Evolutionary conservation across 2,113 vertebrate species (phyloP).

Genomic region (Thymallus thymallus): DNA sequence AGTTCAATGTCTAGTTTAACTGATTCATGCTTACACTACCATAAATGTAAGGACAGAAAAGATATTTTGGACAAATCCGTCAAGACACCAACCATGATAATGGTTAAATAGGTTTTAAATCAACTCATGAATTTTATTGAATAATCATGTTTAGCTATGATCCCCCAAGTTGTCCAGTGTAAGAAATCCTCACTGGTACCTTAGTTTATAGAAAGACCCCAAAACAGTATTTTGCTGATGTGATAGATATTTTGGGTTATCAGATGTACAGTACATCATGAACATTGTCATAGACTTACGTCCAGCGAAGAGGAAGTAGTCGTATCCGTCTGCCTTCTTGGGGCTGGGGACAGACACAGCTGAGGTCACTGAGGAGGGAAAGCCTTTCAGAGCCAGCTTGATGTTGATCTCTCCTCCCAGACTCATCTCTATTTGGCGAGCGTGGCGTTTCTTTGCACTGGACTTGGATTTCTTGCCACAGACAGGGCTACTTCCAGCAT

Average conservation of each 20-base stretch:
- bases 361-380: constrained; percentile 67
- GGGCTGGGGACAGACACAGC: constrained; percentile 65
- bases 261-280: background rate
- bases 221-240: no score
- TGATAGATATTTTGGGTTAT: background rate
- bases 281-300: constrained; percentile 62
- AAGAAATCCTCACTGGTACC: no score
- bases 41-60: no score
- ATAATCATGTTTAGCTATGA: no score
- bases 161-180: no score
- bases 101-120: no score
- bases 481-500: constrained; percentile 65
- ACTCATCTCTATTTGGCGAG: constrained; percentile 53
- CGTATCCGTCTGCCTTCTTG: constrained; percentile 75
- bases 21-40: no score
- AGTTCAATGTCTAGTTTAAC: no score
- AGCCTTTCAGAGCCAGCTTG: constrained; percentile 73
- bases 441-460: background rate
- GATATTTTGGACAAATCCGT: no score
- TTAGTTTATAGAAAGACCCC: no score
- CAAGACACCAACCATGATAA: no score
- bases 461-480: constrained; percentile 57
- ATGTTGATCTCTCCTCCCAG: constrained; percentile 74
- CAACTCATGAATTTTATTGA: no score
- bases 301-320: constrained; percentile 79